Percentiles rank a stretch among this genome's conserved stretches.
Conservation (phyloP, 2,888 invertebrate species). For the Agrochola circellaris region DNA sequence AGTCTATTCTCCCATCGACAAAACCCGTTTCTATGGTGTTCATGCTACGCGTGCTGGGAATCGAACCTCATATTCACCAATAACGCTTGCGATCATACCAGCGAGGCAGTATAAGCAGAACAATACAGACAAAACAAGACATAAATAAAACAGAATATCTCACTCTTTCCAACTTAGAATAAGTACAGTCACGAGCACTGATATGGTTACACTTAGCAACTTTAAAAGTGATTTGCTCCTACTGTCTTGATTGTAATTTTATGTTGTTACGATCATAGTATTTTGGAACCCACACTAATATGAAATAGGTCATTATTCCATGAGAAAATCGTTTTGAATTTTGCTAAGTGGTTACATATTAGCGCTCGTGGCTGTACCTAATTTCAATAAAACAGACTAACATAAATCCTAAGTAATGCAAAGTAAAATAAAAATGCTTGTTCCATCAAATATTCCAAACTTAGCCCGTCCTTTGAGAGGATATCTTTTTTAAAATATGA, state of each 20-base stretch:
- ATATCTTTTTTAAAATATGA: conserved; percentile 51
- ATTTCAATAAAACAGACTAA: conserved; percentile 10
- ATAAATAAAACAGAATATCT: not conserved
- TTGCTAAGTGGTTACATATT: too few species aligned
- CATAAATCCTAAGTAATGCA: conserved; percentile 37
- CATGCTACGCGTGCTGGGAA: too few species aligned
- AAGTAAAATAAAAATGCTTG: conserved; percentile 44
- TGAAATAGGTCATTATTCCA: too few species aligned
- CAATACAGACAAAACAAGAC: not conserved
- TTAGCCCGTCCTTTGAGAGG: conserved; percentile 29
- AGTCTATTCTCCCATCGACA: too few species aligned
- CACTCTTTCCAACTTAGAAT: not conserved
- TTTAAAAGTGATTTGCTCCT: too few species aligned
- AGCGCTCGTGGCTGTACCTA: not conserved
- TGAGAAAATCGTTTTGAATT: too few species aligned
- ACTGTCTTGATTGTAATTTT: too few species aligned
- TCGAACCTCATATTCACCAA: too few species aligned
- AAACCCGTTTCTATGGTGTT: too few species aligned
- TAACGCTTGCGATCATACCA: not conserved
- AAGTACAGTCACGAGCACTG: not conserved
- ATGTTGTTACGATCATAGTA: too few species aligned
- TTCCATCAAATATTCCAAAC: conserved; percentile 46
- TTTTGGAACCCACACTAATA: too few species aligned
- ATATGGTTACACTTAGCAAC: too few species aligned
- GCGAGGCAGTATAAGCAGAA: not conserved